These are phyloP conservation scores for Dendroctonus valens DNA, from an alignment of 1,140 invertebrate genomes.

Conservation along the genomic window DNA sequence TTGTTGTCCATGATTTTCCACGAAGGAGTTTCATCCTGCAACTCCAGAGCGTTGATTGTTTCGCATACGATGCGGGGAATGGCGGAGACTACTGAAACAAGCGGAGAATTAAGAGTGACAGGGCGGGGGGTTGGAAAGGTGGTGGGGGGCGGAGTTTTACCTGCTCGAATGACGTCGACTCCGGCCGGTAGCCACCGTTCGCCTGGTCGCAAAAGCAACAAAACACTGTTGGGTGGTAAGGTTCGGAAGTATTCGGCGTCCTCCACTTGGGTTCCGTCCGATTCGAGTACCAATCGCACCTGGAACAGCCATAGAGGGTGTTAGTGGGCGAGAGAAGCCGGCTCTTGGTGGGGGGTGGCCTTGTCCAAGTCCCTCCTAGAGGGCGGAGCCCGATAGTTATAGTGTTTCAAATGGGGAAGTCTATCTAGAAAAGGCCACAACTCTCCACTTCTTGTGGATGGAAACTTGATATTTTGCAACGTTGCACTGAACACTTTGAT, in stretches of 20 bases:
- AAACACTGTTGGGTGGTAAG: conserved; percentile 84
- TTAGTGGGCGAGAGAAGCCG: no score
- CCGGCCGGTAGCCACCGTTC: conserved; percentile 90
- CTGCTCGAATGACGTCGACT: conserved; percentile 88
- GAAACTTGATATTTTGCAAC: no score
- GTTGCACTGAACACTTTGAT: no score
- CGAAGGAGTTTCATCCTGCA: conserved; percentile 92
- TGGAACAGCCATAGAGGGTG: neutral
- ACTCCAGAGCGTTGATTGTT: conserved; percentile 87
- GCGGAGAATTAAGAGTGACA: conserved; percentile 5
- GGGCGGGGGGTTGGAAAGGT: neutral
- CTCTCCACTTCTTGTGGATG: no score
- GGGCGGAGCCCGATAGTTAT: no score
- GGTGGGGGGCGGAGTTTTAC: conserved; percentile 54
- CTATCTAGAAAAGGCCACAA: no score
- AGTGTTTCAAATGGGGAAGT: no score
- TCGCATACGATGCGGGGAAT: conserved; percentile 96
- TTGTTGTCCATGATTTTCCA: conserved; percentile 98
- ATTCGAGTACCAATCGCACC: conserved; percentile 85
- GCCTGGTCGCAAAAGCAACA: conserved; percentile 80
- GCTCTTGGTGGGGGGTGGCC: no score
- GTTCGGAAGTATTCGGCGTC: conserved; percentile 93
- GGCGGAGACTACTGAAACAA: conserved; percentile 77
- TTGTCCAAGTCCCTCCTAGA: no score
- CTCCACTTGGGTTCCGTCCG: conserved; percentile 92